Conservation (phyloP, 2,113 vertebrate genomes). For the Apteryx owenii region DNA sequence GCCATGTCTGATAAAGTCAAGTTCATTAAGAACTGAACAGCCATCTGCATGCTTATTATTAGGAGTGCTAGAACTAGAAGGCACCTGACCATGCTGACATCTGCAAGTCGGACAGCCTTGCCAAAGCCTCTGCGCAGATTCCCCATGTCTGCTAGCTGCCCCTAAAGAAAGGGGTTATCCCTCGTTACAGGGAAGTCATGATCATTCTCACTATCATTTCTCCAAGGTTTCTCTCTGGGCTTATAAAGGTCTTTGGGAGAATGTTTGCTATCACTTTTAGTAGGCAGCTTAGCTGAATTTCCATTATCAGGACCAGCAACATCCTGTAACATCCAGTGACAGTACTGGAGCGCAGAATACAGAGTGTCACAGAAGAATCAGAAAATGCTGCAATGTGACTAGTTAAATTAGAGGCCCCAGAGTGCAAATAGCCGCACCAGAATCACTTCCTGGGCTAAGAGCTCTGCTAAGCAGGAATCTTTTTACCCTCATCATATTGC, state of each 20-base stretch:
- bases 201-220: not conserved
- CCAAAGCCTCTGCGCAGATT: not conserved
- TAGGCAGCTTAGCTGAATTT: not conserved
- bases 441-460: not conserved
- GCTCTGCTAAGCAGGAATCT: not conserved
- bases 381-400: not conserved
- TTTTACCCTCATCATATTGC: fast-evolving
- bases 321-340: not conserved
- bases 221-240: not conserved
- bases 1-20: not conserved
- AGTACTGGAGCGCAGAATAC: not conserved
- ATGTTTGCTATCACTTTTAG: not conserved
- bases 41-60: not conserved
- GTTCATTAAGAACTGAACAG: not conserved
- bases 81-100: not conserved
- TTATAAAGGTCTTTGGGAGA: not conserved
- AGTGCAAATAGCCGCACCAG: not conserved
- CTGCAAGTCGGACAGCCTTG: not conserved
- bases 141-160: fast-evolving
- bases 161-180: not conserved
- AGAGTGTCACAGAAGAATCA: not conserved
- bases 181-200: not conserved
- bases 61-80: not conserved
- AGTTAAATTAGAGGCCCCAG: not conserved
- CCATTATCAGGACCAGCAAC: not conserved